These are phyloP conservation scores for Onychostoma macrolepis DNA, from an alignment of 2,113 vertebrate species.

Conservation along the genomic window DNA sequence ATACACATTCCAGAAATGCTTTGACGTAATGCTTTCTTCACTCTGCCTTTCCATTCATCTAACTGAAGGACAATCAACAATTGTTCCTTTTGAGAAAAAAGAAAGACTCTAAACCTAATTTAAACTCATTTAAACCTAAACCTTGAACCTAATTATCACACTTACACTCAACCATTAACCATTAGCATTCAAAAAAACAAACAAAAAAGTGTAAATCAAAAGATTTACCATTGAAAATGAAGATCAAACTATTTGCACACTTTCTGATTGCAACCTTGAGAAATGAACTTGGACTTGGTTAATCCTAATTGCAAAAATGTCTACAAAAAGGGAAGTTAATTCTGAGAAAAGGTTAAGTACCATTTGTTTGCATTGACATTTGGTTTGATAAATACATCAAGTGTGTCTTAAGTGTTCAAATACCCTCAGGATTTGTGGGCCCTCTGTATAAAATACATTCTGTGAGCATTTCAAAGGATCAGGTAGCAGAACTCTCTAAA, in stretches of 20 bases:
- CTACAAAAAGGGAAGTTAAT: background rate
- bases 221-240: background rate
- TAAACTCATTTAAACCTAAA: too few relatives aligned
- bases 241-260: background rate
- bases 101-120: background rate
- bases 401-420: background rate
- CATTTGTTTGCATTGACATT: background rate
- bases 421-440: background rate
- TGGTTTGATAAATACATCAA: background rate
- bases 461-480: background rate
- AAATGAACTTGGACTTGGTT: background rate
- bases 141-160: background rate
- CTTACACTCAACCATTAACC: background rate
- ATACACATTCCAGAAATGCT: background rate
- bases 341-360: background rate
- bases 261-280: background rate
- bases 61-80: background rate
- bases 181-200: background rate
- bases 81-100: background rate
- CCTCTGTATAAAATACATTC: background rate
- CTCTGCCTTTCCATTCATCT: background rate
- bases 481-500: background rate
- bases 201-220: background rate
- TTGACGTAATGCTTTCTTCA: conserved; percentile 10
- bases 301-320: background rate